These are phyloP conservation scores for Tethya wilhelma DNA, from an alignment of 37 sponge, comb jelly and placozoan species.

Conservation along the genomic window DNA sequence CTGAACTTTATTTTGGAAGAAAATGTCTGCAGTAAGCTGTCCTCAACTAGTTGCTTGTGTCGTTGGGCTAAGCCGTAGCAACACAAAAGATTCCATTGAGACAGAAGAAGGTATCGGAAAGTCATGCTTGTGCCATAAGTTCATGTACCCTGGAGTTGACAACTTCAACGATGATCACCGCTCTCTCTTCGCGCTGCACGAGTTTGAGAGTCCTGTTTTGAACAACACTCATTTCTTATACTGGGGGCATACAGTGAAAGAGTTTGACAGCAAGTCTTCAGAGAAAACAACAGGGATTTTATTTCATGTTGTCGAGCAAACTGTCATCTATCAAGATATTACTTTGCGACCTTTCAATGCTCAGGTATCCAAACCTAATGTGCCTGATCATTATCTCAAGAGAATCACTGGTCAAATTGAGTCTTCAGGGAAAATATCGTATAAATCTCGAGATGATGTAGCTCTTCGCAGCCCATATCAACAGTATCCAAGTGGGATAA, in stretches of 20 bases:
- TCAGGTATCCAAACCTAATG: not conserved
- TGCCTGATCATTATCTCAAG: conserved; percentile 36
- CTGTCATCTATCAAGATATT: conserved; percentile 69
- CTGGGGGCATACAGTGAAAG: conserved; percentile 49
- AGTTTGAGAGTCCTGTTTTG: conserved; percentile 63
- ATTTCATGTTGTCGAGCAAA: conserved; percentile 70
- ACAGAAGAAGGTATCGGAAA: conserved; percentile 62
- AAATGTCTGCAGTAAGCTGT: not conserved
- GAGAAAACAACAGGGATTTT: not conserved
- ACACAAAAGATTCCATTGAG: not conserved
- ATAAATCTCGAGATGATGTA: conserved; percentile 36
- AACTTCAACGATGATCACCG: conserved; percentile 52
- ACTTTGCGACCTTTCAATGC: conserved; percentile 40
- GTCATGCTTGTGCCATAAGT: conserved; percentile 74
- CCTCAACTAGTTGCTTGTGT: conserved; percentile 26
- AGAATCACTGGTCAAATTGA: conserved; percentile 20
- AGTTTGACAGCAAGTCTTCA: not conserved
- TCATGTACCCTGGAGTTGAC: conserved; percentile 66
- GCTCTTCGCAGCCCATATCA: not conserved
- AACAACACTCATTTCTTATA: conserved; percentile 58
- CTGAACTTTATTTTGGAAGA: too few species aligned
- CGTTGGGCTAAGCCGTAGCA: conserved; percentile 36
- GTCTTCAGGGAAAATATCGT: conserved; percentile 60
- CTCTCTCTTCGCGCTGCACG: conserved; percentile 62
- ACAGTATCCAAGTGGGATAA: conserved; percentile 36